These are phyloP conservation scores for Bathynomus jamesi DNA, from an alignment of 1,140 invertebrate species.

Conservation along the genomic window DNA sequence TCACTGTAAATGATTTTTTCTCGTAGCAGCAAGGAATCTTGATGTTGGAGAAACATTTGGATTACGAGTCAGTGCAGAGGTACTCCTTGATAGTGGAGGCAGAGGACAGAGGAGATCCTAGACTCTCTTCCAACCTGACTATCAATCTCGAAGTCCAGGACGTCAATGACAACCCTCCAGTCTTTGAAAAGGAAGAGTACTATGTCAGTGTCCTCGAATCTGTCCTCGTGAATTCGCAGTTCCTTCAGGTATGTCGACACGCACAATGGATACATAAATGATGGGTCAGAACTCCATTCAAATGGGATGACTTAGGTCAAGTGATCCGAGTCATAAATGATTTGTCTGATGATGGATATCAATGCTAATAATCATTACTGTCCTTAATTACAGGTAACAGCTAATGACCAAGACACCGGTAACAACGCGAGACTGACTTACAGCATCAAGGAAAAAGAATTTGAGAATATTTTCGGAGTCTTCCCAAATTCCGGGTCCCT, in stretches of 20 bases:
- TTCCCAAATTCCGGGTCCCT: constrained; percentile 80
- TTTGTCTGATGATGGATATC: too few species aligned
- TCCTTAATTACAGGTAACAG: constrained; percentile 65
- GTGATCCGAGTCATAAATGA: too few species aligned
- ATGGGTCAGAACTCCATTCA: too few species aligned
- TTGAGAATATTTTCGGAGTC: constrained; percentile 64
- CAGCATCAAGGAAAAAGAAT: constrained; percentile 49
- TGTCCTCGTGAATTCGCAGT: constrained; percentile 60
- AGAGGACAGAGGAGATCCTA: constrained; percentile 63
- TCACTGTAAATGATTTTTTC: neutral
- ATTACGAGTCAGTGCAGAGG: constrained; percentile 78
- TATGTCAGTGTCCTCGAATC: constrained; percentile 70
- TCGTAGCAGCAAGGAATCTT: constrained; percentile 53
- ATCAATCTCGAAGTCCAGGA: constrained; percentile 84
- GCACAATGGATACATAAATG: too few species aligned
- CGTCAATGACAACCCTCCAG: constrained; percentile 79
- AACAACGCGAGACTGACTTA: constrained; percentile 90
- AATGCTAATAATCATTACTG: too few species aligned
- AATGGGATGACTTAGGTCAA: too few species aligned
- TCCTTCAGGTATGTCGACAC: constrained; percentile 53
- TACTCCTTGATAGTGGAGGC: constrained; percentile 74
- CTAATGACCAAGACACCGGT: constrained; percentile 80
- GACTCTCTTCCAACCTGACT: constrained; percentile 68
- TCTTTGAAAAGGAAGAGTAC: constrained; percentile 78
- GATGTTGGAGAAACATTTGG: constrained; percentile 59